A percentile compares a stretch with the other conserved stretches of the same genome.
phyloP scores from a whole-genome alignment of 2,888 invertebrate genomes.

The Yponomeuta evonymella region DNA sequence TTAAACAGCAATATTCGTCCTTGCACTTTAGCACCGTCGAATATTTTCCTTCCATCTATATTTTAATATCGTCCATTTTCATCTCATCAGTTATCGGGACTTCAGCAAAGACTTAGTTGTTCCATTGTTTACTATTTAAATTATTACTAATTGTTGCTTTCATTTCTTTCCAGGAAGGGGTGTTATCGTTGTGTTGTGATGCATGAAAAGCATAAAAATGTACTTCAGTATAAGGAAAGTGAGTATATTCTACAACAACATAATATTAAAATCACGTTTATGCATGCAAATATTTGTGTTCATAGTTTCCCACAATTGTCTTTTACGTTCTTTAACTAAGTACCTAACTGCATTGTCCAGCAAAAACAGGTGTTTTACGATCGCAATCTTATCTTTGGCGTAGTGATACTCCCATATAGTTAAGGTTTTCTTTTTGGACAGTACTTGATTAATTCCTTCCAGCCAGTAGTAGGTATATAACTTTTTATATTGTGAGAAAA shows the following conservation, averaged over 20 bases:
- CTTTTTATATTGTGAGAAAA: too few species aligned
- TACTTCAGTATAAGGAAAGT: conserved; percentile 98
- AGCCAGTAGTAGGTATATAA: too few species aligned
- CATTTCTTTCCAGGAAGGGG: conserved; percentile 82
- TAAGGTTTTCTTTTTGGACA: neutral
- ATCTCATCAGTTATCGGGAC: too few species aligned
- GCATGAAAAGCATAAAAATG: conserved; percentile 95
- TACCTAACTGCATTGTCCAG: neutral
- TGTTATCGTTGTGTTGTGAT: conserved; percentile 97
- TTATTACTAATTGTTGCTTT: neutral
- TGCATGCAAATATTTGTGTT: neutral
- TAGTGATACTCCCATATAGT: neutral
- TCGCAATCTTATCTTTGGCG: neutral
- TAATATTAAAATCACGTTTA: neutral
- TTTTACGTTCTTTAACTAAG: neutral
- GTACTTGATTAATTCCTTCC: neutral
- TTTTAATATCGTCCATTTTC: too few species aligned
- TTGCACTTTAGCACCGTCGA: too few species aligned
- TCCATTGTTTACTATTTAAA: neutral
- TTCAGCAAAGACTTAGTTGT: too few species aligned
- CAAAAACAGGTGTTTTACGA: neutral
- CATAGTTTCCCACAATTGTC: neutral
- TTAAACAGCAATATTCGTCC: too few species aligned
- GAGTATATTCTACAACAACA: conserved; percentile 69
- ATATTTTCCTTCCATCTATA: too few species aligned